Percentiles rank a stretch among this genome's conserved stretches.
Evolutionary conservation across 2,888 invertebrate genomes (phyloP).

Genomic region (Microplitis deprimator): DNA sequence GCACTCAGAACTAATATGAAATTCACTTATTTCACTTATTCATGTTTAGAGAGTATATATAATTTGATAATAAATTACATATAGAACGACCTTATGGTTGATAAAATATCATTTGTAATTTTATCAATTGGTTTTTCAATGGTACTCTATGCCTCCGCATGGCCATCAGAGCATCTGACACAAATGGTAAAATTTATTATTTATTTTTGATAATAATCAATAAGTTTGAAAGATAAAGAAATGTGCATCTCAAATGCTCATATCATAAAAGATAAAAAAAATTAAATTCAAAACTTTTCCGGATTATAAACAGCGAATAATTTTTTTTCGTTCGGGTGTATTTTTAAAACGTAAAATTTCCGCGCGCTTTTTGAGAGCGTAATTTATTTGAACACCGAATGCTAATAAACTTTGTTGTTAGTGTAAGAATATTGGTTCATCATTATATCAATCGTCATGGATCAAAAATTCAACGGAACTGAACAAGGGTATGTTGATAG

Average conservation of each 20-base stretch:
- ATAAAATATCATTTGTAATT: background rate
- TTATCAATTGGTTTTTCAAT: background rate
- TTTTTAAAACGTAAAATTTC: too few species aligned
- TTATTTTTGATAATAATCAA: too few species aligned
- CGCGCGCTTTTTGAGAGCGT: background rate
- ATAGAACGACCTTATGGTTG: background rate
- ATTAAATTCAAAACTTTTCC: too few species aligned
- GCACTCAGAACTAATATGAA: too few species aligned
- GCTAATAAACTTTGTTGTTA: constrained; percentile 31
- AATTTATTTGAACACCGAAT: background rate
- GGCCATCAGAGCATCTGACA: background rate
- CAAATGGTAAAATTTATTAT: background rate
- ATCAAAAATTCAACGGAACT: constrained; percentile 45
- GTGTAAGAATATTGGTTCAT: constrained; percentile 46
- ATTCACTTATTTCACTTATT: too few species aligned
- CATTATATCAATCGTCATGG: constrained; percentile 48
- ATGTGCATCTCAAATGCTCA: too few species aligned
- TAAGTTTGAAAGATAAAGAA: too few species aligned
- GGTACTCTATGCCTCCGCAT: background rate
- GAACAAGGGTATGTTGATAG: constrained; percentile 30
- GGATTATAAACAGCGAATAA: too few species aligned
- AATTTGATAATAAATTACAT: too few species aligned
- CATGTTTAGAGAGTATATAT: too few species aligned
- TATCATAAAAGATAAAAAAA: too few species aligned
- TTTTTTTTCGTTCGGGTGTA: too few species aligned